Percentiles rank a stretch among this genome's conserved stretches.
Conservation (phyloP, 2,888 invertebrate species). For the Brenthis daphne region DNA sequence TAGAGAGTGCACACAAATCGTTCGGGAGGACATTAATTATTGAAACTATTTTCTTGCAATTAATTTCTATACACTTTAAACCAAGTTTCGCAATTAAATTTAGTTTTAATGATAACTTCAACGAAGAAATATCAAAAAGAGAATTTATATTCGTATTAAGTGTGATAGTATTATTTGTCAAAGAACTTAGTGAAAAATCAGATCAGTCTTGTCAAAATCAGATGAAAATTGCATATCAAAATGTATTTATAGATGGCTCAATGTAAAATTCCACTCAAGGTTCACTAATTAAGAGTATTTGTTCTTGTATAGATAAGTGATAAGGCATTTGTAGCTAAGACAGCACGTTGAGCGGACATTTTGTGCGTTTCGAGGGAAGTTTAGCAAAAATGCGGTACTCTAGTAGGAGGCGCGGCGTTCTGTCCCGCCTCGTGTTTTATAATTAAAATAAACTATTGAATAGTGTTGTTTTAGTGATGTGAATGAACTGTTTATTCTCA, state of each 20-base stretch:
- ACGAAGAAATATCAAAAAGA: neutral
- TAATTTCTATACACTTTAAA: too few species aligned
- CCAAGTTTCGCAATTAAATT: too few species aligned
- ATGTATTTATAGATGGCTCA: constrained; percentile 16
- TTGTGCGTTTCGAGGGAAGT: constrained; percentile 40
- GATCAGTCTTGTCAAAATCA: constrained; percentile 3
- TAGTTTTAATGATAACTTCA: too few species aligned
- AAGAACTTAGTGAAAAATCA: neutral
- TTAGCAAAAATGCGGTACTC: constrained; percentile 66
- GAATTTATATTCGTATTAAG: too few species aligned
- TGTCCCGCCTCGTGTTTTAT: constrained; percentile 57
- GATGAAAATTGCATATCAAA: constrained; percentile 11
- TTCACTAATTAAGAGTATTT: constrained; percentile 40
- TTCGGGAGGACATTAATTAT: too few species aligned
- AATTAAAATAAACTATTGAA: constrained; percentile 36
- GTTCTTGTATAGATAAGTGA: constrained; percentile 34
- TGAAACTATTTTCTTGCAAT: too few species aligned
- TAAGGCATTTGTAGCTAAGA: constrained; percentile 56
- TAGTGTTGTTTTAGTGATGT: constrained; percentile 26
- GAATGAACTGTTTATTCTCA: neutral
- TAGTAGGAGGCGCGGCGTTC: constrained; percentile 62
- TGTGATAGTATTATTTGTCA: too few species aligned
- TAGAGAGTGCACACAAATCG: too few species aligned
- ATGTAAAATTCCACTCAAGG: constrained; percentile 63
- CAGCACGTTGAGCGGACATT: constrained; percentile 55